phyloP scores from a whole-genome alignment of 2,888 invertebrate species.

The Dichetophora obliterata region DNA sequence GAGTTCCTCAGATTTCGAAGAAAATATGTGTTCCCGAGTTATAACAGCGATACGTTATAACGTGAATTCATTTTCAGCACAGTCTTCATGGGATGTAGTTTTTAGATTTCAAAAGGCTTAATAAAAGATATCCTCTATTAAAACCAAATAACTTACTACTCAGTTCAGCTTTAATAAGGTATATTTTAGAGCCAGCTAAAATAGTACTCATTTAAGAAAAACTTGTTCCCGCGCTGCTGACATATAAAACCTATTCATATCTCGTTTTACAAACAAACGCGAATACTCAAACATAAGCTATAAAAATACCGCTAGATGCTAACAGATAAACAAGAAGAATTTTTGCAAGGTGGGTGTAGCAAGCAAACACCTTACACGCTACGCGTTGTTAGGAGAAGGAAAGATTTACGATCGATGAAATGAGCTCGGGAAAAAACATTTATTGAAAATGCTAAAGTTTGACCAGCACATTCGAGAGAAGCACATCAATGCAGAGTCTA shows the following conservation, averaged over 20 bases:
- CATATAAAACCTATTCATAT: slow-evolving; percentile 14
- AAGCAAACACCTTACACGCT: slow-evolving; percentile 11
- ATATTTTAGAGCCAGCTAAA: too few species aligned
- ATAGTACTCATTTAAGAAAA: not conserved
- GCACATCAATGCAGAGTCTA: too few species aligned
- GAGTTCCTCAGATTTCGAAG: too few species aligned
- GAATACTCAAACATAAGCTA: not conserved
- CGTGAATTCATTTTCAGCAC: too few species aligned
- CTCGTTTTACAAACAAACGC: not conserved
- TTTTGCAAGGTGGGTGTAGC: slow-evolving; percentile 15
- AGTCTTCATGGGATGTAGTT: too few species aligned
- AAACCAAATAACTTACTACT: too few species aligned
- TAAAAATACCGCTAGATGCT: not conserved
- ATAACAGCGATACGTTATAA: too few species aligned
- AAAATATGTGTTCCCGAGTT: too few species aligned
- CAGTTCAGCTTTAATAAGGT: not conserved
- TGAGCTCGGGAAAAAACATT: not conserved
- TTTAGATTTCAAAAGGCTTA: too few species aligned
- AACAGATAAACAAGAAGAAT: not conserved
- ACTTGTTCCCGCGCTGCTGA: slow-evolving; percentile 13
- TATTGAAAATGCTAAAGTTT: slow-evolving; percentile 16
- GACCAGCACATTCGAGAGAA: not conserved
- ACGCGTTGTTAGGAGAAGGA: not conserved
- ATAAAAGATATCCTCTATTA: too few species aligned
- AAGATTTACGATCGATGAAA: slow-evolving; percentile 15